Conservation (phyloP, 1,140 invertebrate species). For the Drosophila hydei region DNA sequence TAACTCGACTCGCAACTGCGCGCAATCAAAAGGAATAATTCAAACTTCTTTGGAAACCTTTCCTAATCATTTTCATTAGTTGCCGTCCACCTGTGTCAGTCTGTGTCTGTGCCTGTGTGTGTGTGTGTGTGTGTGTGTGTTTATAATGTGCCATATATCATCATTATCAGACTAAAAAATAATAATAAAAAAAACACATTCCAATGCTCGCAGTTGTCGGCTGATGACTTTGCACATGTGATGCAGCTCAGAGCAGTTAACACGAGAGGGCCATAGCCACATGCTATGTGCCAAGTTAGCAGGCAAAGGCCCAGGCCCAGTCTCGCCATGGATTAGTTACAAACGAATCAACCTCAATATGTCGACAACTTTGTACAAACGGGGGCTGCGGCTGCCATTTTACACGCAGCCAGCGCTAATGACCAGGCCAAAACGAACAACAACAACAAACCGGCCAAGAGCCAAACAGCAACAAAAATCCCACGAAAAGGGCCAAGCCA, state of each 20-base stretch:
- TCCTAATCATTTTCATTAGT: conserved; percentile 73
- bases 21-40: conserved; percentile 39
- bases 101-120: conserved; percentile 5
- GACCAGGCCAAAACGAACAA: conserved; percentile 54
- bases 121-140: conserved; percentile 39
- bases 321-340: conserved; percentile 65
- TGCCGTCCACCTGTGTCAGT: conserved; percentile 14
- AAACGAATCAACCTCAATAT: conserved; percentile 79
- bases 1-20: conserved; percentile 11
- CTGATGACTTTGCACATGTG: conserved; percentile 81
- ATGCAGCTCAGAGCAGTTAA: conserved; percentile 55
- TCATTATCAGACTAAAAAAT: conserved; percentile 66
- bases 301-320: too few species aligned
- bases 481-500: conserved; percentile 72
- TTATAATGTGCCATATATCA: conserved; percentile 76
- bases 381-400: conserved; percentile 64
- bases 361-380: conserved; percentile 75
- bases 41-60: conserved; percentile 65
- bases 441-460: conserved; percentile 27
- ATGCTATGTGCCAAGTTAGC: conserved; percentile 9
- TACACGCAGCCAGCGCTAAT: conserved; percentile 76
- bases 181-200: conserved; percentile 37
- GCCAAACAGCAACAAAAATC: conserved; percentile 47
- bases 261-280: conserved; percentile 23
- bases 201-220: conserved; percentile 39